A percentile compares a stretch with the other conserved stretches of the same genome.
Evolutionary conservation across 2,888 invertebrate species (phyloP).

Genomic region (Drosophila setosimentum): DNA sequence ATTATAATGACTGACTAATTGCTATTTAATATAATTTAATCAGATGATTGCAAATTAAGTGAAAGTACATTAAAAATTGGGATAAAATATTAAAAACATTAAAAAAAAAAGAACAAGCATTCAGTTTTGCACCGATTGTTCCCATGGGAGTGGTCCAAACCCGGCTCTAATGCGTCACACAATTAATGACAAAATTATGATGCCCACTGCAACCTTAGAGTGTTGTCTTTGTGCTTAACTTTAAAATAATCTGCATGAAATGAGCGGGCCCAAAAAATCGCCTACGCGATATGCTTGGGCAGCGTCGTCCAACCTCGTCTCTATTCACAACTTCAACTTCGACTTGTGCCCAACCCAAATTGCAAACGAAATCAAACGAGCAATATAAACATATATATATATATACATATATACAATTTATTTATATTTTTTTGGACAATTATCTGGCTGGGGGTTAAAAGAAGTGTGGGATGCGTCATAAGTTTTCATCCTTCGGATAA

Average conservation of each 20-base stretch:
- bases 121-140: neutral
- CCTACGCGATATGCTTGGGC: conserved; percentile 61
- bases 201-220: neutral
- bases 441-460: conserved; percentile 22
- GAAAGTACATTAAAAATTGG: neutral
- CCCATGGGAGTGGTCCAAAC: neutral
- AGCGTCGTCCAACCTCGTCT: conserved; percentile 45
- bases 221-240: conserved; percentile 35
- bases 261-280: conserved; percentile 64
- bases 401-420: neutral
- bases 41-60: neutral
- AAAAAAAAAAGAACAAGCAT: neutral
- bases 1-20: neutral
- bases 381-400: neutral
- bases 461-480: conserved; percentile 21
- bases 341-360: conserved; percentile 39
- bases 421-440: conserved; percentile 43
- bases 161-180: neutral
- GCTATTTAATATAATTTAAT: neutral
- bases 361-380: conserved; percentile 23
- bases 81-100: neutral
- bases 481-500: conserved; percentile 40
- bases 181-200: neutral
- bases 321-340: conserved; percentile 21
- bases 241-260: conserved; percentile 62